Percentiles rank a stretch among this genome's conserved stretches.
Evolutionary conservation across 2,113 vertebrate species (phyloP).

Genomic region (Clarias macrocephalus): DNA sequence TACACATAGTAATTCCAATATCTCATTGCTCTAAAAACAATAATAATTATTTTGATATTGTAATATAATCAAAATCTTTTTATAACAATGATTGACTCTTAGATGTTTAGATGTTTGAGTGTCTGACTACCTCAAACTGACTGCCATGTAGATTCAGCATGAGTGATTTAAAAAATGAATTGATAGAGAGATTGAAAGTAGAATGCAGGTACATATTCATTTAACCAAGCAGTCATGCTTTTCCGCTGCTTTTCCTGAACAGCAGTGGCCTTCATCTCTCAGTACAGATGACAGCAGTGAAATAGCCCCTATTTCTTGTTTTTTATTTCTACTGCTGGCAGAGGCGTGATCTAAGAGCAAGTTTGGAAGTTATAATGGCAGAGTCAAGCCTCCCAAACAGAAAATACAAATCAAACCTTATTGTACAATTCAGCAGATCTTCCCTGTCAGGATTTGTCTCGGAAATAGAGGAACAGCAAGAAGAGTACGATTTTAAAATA

Average conservation of each 20-base stretch:
- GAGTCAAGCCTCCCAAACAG: background rate
- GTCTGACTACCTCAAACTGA: background rate
- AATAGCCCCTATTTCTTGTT: slow-evolving; percentile 21
- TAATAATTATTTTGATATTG: background rate
- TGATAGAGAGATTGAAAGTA: background rate
- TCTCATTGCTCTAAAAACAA: slow-evolving; percentile 28
- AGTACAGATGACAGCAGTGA: slow-evolving; percentile 23
- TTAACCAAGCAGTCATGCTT: slow-evolving; percentile 28
- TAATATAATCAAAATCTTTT: background rate
- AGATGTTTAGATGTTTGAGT: background rate
- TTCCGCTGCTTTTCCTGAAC: slow-evolving; percentile 31
- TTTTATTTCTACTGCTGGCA: slow-evolving; percentile 13
- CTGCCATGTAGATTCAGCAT: background rate
- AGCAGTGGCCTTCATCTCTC: slow-evolving; percentile 41
- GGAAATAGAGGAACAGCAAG: background rate
- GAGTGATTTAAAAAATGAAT: background rate
- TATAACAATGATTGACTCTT: background rate
- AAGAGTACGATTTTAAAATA: background rate
- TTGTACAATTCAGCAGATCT: slow-evolving; percentile 11
- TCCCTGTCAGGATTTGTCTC: background rate
- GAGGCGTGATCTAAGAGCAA: slow-evolving; percentile 27
- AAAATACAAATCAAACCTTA: slow-evolving; percentile 1
- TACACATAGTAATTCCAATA: slow-evolving; percentile 30
- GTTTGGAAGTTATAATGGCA: slow-evolving; percentile 18
- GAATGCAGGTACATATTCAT: slow-evolving; percentile 30